A percentile compares a stretch with the other conserved stretches of the same genome.
Conservation (phyloP, 2,888 invertebrate genomes). For the Pollenia griseotomentosa region DNA sequence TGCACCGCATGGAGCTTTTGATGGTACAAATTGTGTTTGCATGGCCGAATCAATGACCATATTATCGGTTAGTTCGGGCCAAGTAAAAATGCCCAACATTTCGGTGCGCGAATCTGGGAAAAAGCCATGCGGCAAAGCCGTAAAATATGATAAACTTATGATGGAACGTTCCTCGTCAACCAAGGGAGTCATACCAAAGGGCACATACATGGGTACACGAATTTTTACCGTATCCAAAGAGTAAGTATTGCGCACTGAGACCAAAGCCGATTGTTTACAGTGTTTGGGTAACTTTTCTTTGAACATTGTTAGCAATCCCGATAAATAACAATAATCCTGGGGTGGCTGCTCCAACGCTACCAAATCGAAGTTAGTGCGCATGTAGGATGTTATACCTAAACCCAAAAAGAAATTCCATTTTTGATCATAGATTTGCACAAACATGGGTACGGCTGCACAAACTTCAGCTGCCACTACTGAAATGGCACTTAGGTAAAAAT, state of each 20-base stretch:
- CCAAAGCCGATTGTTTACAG: constrained; percentile 86
- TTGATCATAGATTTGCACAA: constrained; percentile 94
- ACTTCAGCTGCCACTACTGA: constrained; percentile 93
- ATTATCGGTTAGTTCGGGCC: constrained; percentile 94
- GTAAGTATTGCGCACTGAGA: constrained; percentile 89
- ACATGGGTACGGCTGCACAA: constrained; percentile 91
- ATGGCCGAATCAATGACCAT: constrained; percentile 94
- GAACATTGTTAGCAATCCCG: constrained; percentile 93
- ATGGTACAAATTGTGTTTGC: constrained; percentile 94
- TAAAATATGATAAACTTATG: constrained; percentile 78
- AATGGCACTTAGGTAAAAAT: constrained; percentile 90
- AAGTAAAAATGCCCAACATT: constrained; percentile 91
- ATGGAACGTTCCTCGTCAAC: constrained; percentile 49
- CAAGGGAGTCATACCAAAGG: constrained; percentile 76
- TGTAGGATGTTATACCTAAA: constrained; percentile 90
- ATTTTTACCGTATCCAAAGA: constrained; percentile 84
- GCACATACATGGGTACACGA: constrained; percentile 79
- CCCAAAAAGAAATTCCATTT: constrained; percentile 91
- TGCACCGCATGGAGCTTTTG: constrained; percentile 88
- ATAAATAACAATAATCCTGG: constrained; percentile 92
- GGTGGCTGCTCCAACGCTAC: constrained; percentile 93
- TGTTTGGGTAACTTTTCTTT: constrained; percentile 93
- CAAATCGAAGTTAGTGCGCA: constrained; percentile 94
- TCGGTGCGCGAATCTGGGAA: constrained; percentile 92
- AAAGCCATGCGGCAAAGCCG: constrained; percentile 93